Evolutionary conservation across 2,113 vertebrate genomes (phyloP).

Genomic region (Sarotherodon lohbergeri): DNA sequence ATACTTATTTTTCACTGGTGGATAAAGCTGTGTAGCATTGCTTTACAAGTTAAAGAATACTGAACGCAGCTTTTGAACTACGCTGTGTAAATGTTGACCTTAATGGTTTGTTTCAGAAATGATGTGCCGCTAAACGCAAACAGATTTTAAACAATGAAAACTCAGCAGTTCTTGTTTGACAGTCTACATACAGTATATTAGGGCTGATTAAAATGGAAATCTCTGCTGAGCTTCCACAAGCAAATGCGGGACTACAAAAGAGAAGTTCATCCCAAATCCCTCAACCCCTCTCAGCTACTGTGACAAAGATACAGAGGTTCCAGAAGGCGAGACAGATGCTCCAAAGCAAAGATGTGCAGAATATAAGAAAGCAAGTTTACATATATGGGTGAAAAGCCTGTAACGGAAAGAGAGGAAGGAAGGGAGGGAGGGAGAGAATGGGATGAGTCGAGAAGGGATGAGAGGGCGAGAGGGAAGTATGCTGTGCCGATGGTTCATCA

Average conservation of each 20-base stretch:
- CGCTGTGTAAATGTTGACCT: neutral
- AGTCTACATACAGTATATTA: neutral
- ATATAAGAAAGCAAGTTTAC: slow-evolving; percentile 51
- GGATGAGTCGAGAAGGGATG: slow-evolving; percentile 32
- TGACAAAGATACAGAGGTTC: slow-evolving; percentile 56
- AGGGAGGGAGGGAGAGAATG: neutral
- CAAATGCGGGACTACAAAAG: slow-evolving; percentile 17
- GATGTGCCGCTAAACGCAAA: neutral
- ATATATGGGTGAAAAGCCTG: slow-evolving; percentile 45
- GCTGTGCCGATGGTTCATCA: slow-evolving; percentile 68
- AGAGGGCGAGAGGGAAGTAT: slow-evolving; percentile 67
- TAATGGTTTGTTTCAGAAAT: neutral
- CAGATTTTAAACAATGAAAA: neutral
- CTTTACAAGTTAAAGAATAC: neutral
- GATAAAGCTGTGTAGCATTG: neutral
- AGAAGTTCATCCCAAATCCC: slow-evolving; percentile 53
- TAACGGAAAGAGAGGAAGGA: slow-evolving; percentile 11
- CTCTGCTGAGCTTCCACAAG: slow-evolving; percentile 29
- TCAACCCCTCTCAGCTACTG: slow-evolving; percentile 48
- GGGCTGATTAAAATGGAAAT: slow-evolving; percentile 32
- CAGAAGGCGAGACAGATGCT: slow-evolving; percentile 50
- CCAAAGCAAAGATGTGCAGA: slow-evolving; percentile 53
- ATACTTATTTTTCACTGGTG: neutral
- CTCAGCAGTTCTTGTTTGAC: slow-evolving; percentile 9
- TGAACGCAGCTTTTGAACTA: neutral